Evolutionary conservation across 2,888 invertebrate species (phyloP).

Genomic region (Trichogramma dendrolimi): DNA sequence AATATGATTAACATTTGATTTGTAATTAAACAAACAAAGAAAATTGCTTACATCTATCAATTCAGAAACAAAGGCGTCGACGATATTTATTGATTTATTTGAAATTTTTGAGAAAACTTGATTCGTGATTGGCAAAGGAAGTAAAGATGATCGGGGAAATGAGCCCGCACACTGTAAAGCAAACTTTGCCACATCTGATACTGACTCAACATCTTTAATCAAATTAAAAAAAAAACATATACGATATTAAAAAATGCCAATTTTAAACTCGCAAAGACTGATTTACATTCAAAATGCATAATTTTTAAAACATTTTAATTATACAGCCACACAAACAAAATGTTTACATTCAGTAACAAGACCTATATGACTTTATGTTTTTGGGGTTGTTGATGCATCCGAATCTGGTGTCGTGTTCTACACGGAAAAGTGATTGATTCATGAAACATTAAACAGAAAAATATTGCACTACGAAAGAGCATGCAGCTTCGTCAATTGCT

Average conservation of each 20-base stretch:
- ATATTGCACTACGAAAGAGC: no score
- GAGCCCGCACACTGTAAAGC: not conserved
- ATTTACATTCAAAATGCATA: not conserved
- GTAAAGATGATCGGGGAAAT: not conserved
- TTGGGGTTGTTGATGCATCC: no score
- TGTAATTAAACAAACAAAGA: not conserved
- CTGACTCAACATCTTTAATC: not conserved
- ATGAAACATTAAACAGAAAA: no score
- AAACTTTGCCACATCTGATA: not conserved
- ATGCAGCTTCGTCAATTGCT: no score
- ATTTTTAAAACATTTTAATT: not conserved
- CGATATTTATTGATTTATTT: not conserved
- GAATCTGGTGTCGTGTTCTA: no score
- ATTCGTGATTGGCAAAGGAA: not conserved
- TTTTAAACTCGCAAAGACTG: not conserved
- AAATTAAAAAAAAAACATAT: not conserved
- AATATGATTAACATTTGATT: not conserved
- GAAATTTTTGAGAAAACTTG: not conserved
- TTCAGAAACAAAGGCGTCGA: not conserved
- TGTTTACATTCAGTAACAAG: no score
- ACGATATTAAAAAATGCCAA: not conserved
- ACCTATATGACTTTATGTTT: no score
- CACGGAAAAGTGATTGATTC: no score
- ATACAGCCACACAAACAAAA: no score
- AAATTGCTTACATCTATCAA: constrained; percentile 4